Conservation (phyloP, 2,797 vertebrate genomes). For the Cygnus olor region DNA sequence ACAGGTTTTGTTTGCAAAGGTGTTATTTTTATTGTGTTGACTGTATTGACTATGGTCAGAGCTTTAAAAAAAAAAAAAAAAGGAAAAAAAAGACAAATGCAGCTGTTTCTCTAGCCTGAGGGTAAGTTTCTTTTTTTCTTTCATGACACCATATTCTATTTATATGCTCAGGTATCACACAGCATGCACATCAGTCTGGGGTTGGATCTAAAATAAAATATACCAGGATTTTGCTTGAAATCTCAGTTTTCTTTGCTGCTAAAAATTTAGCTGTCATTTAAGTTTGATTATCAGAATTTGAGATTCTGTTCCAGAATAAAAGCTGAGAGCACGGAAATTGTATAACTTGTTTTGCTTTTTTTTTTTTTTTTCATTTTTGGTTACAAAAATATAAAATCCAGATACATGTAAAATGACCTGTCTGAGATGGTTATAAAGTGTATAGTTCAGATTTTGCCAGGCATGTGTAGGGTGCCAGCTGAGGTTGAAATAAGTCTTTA, state of each 20-base stretch:
- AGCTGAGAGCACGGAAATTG: background rate
- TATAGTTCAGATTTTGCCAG: background rate
- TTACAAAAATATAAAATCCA: background rate
- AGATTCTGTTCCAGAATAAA: background rate
- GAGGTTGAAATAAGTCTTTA: background rate
- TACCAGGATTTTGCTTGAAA: background rate
- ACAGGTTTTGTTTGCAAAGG: background rate
- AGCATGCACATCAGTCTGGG: background rate
- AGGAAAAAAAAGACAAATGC: background rate
- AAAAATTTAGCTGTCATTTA: slow-evolving; percentile 43
- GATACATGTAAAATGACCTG: background rate
- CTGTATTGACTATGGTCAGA: background rate
- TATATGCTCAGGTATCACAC: background rate
- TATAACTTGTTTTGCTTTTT: background rate
- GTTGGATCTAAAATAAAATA: background rate
- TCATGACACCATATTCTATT: background rate
- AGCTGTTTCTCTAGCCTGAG: background rate
- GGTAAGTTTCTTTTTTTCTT: background rate
- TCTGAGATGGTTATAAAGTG: background rate
- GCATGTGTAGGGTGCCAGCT: background rate
- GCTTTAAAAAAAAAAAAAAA: background rate
- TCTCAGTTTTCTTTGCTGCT: background rate
- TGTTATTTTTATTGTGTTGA: background rate
- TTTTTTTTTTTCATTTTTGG: background rate
- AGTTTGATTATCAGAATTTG: slow-evolving; percentile 1